phyloP scores from a whole-genome alignment of 2,797 vertebrate genomes.

The Hippocampus kuda region DNA sequence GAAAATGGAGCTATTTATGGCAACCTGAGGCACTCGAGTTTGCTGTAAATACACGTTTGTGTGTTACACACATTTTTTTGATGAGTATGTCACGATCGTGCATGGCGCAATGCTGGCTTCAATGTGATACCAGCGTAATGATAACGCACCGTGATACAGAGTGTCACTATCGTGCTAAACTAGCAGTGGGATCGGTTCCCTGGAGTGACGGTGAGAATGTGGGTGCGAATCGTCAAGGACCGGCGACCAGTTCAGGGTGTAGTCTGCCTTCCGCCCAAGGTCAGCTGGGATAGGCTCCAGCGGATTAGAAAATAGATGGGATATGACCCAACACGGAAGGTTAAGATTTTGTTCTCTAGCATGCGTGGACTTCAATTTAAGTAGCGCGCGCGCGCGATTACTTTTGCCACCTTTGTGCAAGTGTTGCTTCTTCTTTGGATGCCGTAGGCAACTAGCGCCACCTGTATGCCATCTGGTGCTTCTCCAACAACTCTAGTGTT shows the following conservation, averaged over 20 bases:
- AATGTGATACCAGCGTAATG: background rate
- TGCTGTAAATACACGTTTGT: background rate
- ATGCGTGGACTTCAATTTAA: background rate
- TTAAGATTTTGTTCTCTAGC: background rate
- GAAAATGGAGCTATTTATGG: constrained; percentile 52
- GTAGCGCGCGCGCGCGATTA: background rate
- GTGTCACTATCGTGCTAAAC: background rate
- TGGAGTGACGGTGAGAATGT: no score
- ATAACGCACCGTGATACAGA: constrained; percentile 1
- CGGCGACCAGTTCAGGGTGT: no score
- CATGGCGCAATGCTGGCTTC: background rate
- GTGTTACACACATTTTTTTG: background rate
- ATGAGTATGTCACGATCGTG: background rate
- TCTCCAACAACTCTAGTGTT: background rate
- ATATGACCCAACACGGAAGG: no score
- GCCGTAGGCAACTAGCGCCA: background rate
- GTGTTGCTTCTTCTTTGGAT: background rate
- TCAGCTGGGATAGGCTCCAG: no score
- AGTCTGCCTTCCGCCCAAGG: no score
- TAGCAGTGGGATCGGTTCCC: no score
- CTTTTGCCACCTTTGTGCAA: background rate
- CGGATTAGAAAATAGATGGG: no score
- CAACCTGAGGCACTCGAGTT: constrained; percentile 8
- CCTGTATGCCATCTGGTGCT: background rate
- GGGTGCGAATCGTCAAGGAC: no score